phyloP scores from a whole-genome alignment of 2,888 invertebrate species.

The Liodrosophila aerea region DNA sequence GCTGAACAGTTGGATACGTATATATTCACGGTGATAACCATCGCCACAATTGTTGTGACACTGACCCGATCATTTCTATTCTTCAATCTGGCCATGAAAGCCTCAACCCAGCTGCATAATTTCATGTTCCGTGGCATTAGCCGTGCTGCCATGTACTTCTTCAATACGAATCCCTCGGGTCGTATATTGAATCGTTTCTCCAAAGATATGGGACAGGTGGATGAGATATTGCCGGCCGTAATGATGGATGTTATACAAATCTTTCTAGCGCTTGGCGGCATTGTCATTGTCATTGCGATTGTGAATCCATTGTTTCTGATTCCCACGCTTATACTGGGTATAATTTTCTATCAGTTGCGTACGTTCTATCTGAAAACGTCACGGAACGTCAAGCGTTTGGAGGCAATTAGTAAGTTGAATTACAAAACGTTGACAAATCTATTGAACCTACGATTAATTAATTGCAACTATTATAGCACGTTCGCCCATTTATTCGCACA shows the following conservation, averaged over 20 bases:
- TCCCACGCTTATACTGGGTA: slow-evolving; percentile 87
- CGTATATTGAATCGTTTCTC: slow-evolving; percentile 94
- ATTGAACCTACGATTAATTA: not conserved
- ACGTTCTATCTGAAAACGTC: slow-evolving; percentile 91
- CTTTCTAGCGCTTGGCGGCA: slow-evolving; percentile 90
- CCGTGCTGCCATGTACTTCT: slow-evolving; percentile 92
- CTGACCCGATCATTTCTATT: slow-evolving; percentile 82
- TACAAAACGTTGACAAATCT: not conserved
- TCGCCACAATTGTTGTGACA: slow-evolving; percentile 81
- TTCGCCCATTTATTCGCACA: slow-evolving; percentile 96
- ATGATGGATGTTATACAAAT: slow-evolving; percentile 86
- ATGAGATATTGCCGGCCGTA: slow-evolving; percentile 81
- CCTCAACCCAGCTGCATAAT: slow-evolving; percentile 91
- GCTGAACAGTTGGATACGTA: slow-evolving; percentile 82
- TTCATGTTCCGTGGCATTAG: slow-evolving; percentile 92
- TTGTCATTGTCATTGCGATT: slow-evolving; percentile 89
- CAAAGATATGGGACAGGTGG: slow-evolving; percentile 90
- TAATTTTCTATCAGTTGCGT: slow-evolving; percentile 89
- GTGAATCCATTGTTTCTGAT: slow-evolving; percentile 89
- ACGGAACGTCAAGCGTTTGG: slow-evolving; percentile 90
- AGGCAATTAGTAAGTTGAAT: slow-evolving; percentile 89
- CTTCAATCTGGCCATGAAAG: slow-evolving; percentile 86
- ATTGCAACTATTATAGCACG: slow-evolving; percentile 84
- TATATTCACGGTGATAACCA: slow-evolving; percentile 83
- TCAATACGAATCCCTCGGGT: slow-evolving; percentile 93